A percentile compares a stretch with the other conserved stretches of the same genome.
Evolutionary conservation across 2,797 vertebrate species (phyloP).

Genomic region (Sebastes vulpes): DNA sequence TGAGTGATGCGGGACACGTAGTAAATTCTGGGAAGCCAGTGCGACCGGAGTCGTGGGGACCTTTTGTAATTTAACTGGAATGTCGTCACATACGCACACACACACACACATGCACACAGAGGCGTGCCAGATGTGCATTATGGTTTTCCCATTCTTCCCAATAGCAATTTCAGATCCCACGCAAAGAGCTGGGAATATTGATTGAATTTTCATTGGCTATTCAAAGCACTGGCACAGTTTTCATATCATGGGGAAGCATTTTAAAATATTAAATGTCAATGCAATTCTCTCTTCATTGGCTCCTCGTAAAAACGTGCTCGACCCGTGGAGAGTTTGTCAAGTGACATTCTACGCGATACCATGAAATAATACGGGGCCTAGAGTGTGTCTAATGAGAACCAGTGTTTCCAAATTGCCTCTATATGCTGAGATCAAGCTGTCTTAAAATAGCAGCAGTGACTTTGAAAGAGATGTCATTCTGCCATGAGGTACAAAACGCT

Average conservation of each 20-base stretch:
- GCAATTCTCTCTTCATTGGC: conserved; percentile 67
- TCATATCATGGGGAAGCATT: conserved; percentile 55
- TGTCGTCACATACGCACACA: conserved; percentile 49
- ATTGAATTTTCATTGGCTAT: conserved; percentile 66
- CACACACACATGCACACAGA: conserved; percentile 12
- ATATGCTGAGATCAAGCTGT: conserved; percentile 65
- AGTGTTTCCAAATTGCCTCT: conserved; percentile 71
- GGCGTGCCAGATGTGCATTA: conserved; percentile 70
- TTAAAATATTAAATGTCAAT: conserved; percentile 74
- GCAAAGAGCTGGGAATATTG: conserved; percentile 50
- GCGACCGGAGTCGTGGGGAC: conserved; percentile 58
- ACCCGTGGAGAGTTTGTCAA: conserved; percentile 64
- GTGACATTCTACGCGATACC: conserved; percentile 63
- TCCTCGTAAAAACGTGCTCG: conserved; percentile 63
- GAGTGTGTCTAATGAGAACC: conserved; percentile 74
- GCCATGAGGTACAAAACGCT: conserved; percentile 61
- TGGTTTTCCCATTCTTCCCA: conserved; percentile 66
- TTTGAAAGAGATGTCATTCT: conserved; percentile 66
- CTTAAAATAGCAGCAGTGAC: conserved; percentile 69
- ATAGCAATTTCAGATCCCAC: conserved; percentile 50
- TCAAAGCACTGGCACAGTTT: conserved; percentile 55
- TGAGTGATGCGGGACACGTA: conserved; percentile 69
- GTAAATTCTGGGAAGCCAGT: conserved; percentile 72
- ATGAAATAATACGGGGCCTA: conserved; percentile 46
- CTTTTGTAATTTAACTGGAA: conserved; percentile 77